These are phyloP conservation scores for Colossoma macropomum DNA, from an alignment of 2,113 vertebrate genomes.

Conservation along the genomic window DNA sequence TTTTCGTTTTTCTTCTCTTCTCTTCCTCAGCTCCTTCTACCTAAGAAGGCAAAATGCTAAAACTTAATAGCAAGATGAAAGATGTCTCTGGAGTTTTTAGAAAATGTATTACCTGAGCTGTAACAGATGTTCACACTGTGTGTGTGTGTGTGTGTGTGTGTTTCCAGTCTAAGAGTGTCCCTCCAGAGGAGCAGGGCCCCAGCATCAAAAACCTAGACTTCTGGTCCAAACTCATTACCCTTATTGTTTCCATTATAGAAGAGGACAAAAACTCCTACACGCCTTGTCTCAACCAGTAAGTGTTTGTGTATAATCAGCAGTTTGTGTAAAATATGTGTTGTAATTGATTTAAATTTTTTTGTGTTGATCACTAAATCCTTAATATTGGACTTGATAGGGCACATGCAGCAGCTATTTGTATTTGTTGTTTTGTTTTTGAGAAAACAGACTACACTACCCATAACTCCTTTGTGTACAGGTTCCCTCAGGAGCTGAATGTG, in stretches of 20 bases:
- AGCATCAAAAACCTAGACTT: slow-evolving; percentile 97
- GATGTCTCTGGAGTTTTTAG: background rate
- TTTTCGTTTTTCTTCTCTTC: too few relatives aligned
- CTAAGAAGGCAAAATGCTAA: background rate
- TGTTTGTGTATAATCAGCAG: slow-evolving; percentile 32
- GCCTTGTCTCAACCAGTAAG: slow-evolving; percentile 97
- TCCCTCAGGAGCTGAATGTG: slow-evolving; percentile 93
- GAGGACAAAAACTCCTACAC: slow-evolving; percentile 99
- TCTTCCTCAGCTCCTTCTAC: too few relatives aligned
- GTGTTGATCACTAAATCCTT: background rate
- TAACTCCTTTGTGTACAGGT: slow-evolving; percentile 70
- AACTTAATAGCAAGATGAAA: too few relatives aligned
- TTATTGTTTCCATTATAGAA: slow-evolving; percentile 97
- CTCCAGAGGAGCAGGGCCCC: slow-evolving; percentile 94
- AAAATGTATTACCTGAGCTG: background rate
- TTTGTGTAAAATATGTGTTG: background rate
- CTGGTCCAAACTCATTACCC: slow-evolving; percentile 98
- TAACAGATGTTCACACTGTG: background rate
- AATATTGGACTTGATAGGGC: background rate
- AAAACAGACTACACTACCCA: background rate
- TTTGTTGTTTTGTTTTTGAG: background rate
- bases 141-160: slow-evolving; percentile 36
- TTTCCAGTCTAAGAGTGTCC: slow-evolving; percentile 88
- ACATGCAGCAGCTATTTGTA: too few relatives aligned
- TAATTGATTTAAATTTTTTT: background rate